A percentile compares a stretch with the other conserved stretches of the same genome.
These are phyloP conservation scores for Ctenoplectra terminalis DNA, from an alignment of 1,140 invertebrate species.

Conservation along the genomic window DNA sequence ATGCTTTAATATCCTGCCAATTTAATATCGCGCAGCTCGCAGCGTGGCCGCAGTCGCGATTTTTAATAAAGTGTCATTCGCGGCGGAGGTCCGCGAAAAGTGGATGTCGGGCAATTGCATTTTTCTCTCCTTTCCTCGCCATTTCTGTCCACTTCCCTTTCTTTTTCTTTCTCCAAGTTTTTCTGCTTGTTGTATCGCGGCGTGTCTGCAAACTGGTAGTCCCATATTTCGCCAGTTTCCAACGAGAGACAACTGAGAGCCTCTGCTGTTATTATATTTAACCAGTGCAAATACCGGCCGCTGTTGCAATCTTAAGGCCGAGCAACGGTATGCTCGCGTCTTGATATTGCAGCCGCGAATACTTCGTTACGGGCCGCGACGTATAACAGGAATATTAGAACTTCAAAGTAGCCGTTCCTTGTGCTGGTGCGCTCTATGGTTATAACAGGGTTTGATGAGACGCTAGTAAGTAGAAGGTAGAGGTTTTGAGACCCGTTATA, in stretches of 20 bases:
- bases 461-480: background rate
- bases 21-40: conserved; percentile 51
- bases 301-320: conserved; percentile 40
- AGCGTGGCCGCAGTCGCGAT: background rate
- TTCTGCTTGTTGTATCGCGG: background rate
- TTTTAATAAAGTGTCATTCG: conserved; percentile 64
- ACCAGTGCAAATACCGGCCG: conserved; percentile 42
- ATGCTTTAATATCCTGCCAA: conserved; percentile 69
- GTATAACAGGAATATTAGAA: conserved; percentile 25
- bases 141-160: background rate
- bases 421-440: no score
- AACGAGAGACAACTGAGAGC: conserved; percentile 25
- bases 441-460: background rate
- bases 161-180: background rate
- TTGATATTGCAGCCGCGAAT: conserved; percentile 5
- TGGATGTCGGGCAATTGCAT: conserved; percentile 39
- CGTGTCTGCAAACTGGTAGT: background rate
- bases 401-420: background rate
- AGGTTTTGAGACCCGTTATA: background rate
- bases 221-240: background rate
- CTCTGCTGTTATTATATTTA: conserved; percentile 63
- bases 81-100: conserved; percentile 37
- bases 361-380: conserved; percentile 25
- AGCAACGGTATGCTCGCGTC: background rate
- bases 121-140: background rate